These are phyloP conservation scores for Panzeria rudis DNA, from an alignment of 2,888 invertebrate species.

Conservation along the genomic window DNA sequence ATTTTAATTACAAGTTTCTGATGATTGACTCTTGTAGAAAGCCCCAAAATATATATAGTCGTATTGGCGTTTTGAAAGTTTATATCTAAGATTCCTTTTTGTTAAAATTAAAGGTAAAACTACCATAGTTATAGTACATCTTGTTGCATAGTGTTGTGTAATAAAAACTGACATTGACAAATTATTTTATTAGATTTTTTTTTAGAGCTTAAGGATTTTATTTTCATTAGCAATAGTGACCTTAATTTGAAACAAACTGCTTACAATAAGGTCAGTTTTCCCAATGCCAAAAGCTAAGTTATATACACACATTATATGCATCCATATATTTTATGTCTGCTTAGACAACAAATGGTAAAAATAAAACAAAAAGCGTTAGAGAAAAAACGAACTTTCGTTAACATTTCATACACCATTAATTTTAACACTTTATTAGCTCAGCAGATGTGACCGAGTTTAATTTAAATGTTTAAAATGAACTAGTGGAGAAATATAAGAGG, in stretches of 20 bases:
- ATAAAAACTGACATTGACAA: too few species aligned
- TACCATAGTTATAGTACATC: too few species aligned
- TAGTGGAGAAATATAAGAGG: background rate
- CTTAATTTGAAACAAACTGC: conserved; percentile 43
- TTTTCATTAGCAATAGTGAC: background rate
- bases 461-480: background rate
- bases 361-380: conserved; percentile 12
- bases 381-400: conserved; percentile 49
- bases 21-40: too few species aligned
- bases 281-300: conserved; percentile 32
- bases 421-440: conserved; percentile 70
- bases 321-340: conserved; percentile 34
- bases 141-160: too few species aligned
- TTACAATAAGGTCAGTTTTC: conserved; percentile 60
- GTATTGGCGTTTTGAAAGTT: too few species aligned
- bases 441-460: conserved; percentile 63
- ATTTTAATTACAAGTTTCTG: too few species aligned
- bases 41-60: too few species aligned
- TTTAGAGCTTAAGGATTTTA: background rate
- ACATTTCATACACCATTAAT: conserved; percentile 67
- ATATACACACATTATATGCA: background rate
- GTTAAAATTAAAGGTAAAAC: too few species aligned
- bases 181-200: too few species aligned
- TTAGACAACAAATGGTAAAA: conserved; percentile 38
- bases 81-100: too few species aligned